A percentile compares a stretch with the other conserved stretches of the same genome.
These are phyloP conservation scores for Nephrotoma guestfalica DNA, from an alignment of 2,888 invertebrate species.

Conservation along the genomic window DNA sequence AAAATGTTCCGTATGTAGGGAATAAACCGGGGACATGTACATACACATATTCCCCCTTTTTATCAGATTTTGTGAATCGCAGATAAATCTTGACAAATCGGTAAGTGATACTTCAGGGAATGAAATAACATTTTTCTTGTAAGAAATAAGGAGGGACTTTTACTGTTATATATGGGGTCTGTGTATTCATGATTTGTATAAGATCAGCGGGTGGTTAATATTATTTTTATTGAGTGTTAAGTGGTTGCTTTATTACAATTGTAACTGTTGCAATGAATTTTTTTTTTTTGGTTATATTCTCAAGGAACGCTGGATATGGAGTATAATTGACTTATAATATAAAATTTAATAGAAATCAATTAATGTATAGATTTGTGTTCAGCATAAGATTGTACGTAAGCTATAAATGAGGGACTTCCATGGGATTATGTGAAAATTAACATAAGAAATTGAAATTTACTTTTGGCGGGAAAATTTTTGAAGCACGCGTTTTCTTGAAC, in stretches of 20 bases:
- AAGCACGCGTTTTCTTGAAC: too few species aligned
- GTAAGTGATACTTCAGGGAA: not conserved
- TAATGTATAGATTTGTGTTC: not conserved
- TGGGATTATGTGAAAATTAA: not conserved
- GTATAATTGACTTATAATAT: not conserved
- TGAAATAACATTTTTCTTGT: not conserved
- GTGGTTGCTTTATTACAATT: not conserved
- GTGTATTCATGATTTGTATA: not conserved
- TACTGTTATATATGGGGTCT: not conserved
- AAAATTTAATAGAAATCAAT: not conserved
- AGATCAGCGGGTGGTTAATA: not conserved
- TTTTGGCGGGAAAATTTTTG: not conserved
- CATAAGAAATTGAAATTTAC: not conserved
- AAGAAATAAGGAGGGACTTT: not conserved
- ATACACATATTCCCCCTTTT: not conserved
- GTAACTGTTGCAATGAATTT: not conserved
- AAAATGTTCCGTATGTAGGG: not conserved
- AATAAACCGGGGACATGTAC: not conserved
- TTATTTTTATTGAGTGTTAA: not conserved
- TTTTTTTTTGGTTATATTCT: not conserved
- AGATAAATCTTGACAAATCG: not conserved
- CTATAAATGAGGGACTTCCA: not conserved
- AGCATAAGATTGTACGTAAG: not conserved
- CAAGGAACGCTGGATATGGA: not conserved
- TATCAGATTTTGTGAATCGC: not conserved